Conservation (phyloP, 2,113 vertebrate species). For the Excalfactoria chinensis region DNA sequence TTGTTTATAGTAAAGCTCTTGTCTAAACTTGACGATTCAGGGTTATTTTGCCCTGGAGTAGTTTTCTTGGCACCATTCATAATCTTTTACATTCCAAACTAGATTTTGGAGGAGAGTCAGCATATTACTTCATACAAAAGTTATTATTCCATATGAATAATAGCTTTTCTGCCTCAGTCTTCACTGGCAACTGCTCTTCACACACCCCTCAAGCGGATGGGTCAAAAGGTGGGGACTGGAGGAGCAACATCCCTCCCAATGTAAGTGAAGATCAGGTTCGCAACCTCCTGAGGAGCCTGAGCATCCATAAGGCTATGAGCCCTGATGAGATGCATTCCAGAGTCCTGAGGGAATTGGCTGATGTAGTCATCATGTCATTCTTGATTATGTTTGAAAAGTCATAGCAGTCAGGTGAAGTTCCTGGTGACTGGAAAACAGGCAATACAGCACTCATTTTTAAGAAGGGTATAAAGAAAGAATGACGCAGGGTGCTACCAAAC, state of each 20-base stretch:
- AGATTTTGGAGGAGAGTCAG: slow-evolving; percentile 66
- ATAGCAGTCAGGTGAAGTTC: background rate
- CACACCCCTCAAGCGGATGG: background rate
- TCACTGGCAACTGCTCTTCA: background rate
- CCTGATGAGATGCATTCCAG: background rate
- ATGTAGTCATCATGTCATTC: background rate
- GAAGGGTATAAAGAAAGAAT: background rate
- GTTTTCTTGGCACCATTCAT: slow-evolving; percentile 47
- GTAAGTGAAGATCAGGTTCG: background rate
- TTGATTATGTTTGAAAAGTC: background rate
- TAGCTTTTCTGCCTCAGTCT: background rate
- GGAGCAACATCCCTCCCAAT: background rate
- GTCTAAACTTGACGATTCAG: slow-evolving; percentile 66
- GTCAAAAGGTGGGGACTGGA: background rate
- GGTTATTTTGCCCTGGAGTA: slow-evolving; percentile 66
- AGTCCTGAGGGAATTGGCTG: background rate
- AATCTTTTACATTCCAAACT: slow-evolving; percentile 64
- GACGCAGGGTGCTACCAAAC: background rate
- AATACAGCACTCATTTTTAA: background rate
- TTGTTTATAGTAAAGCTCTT: slow-evolving; percentile 67
- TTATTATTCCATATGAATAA: slow-evolving; percentile 50
- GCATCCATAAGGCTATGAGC: background rate
- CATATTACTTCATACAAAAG: slow-evolving; percentile 55
- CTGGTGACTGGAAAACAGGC: background rate
- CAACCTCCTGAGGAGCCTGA: background rate